Base-by-base conservation (phyloP, 2,888 invertebrate genomes). In the Zaprionus lineosus region DNA sequence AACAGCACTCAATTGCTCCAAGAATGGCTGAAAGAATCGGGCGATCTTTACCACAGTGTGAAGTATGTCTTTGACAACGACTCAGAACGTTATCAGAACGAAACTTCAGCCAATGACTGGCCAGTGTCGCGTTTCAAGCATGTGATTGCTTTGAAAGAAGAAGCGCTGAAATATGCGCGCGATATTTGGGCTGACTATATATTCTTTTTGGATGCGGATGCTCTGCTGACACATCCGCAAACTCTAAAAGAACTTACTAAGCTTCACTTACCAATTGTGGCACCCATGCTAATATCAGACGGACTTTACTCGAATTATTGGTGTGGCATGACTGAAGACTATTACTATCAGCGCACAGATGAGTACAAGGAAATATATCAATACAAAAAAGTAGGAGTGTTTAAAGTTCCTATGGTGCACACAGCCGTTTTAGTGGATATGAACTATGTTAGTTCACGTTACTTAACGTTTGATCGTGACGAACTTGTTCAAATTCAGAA, bases 281-380 rank as follows among this genome's bases (percentile, higher is more conserved):
- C 97, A 0, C 98, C 98, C 0, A 94, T 98, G 94, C 91, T 98
- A 19, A 91, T 93, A 47, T 96, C 97, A 0, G 95, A 96, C 58
- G 95, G 96, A 8, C 89, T 95, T 26, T 98, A 98, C 89, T 97
- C 97, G 11, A 99, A 99, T 89, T 99, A 97, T 90, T 99, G 98
- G 98, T 95, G 95, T 76, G 98, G 95, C 2, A 97, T 98, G 96
- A 93, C 95, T 0, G 91, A 93, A 0, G 92, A 95, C 61, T 97
- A 95, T 87, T 95, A 98, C 88, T 97, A 97, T 86, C 90, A 92
- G 68, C 92, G 98, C 79, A 96, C 97, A 0, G 94, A 95, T 3
- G 94, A 95, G 34, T 99, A 98, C 87, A 93, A 94, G 76, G 93
- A 94, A 1, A 96, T 98, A 41, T 91, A 96, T 33, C 92, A 93